Conservation (phyloP, 2,113 vertebrate genomes). For the Lamprotornis superbus region DNA sequence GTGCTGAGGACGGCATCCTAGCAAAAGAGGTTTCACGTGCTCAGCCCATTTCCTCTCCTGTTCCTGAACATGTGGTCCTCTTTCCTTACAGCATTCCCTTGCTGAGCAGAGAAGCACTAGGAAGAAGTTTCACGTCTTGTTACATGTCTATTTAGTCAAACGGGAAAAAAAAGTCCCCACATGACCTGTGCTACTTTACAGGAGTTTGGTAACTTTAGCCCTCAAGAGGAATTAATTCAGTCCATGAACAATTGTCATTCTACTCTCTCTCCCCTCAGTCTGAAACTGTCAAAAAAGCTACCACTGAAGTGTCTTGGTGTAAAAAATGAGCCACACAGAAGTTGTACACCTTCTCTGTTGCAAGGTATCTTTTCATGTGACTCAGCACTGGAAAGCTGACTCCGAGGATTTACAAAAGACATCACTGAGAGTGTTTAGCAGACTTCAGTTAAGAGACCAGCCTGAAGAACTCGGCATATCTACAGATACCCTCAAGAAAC, state of each 20-base stretch:
- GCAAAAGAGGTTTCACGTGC: slow-evolving; percentile 18
- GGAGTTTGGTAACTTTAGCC: background rate
- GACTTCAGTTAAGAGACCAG: background rate
- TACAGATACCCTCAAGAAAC: background rate
- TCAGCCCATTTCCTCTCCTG: slow-evolving; percentile 39
- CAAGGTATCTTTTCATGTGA: background rate
- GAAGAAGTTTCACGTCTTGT: background rate
- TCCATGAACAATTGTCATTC: background rate
- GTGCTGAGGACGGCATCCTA: background rate
- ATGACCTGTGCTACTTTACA: background rate
- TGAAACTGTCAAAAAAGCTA: background rate
- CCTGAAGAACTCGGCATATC: background rate
- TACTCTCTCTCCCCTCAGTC: background rate
- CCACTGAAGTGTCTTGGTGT: background rate
- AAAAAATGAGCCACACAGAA: background rate
- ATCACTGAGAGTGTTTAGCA: background rate
- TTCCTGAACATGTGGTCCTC: slow-evolving; percentile 54
- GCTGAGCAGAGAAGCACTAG: background rate
- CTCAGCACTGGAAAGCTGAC: background rate
- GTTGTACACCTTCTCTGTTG: background rate
- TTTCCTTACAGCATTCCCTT: slow-evolving; percentile 11
- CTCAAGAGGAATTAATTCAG: background rate
- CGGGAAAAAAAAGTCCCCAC: background rate
- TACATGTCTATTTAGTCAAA: background rate
- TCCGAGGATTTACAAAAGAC: background rate